These are phyloP conservation scores for Tromatobia lineatoria DNA, from an alignment of 2,888 invertebrate genomes.

Conservation along the genomic window DNA sequence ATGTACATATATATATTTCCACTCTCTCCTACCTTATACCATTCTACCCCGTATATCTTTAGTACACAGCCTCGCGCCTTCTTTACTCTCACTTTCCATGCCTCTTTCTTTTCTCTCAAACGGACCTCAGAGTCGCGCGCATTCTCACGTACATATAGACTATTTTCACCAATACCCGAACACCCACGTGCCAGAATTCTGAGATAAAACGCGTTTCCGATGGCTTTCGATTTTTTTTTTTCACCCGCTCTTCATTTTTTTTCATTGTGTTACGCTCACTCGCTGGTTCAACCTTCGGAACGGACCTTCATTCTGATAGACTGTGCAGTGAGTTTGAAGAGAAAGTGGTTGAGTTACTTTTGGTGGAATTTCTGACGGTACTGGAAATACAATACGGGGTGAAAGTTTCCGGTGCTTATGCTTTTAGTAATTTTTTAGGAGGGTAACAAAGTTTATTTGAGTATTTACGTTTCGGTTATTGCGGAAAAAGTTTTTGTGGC, in stretches of 20 bases:
- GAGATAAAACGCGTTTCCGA: constrained; percentile 50
- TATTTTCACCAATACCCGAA: constrained; percentile 72
- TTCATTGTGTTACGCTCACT: constrained; percentile 17
- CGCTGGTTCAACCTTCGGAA: constrained; percentile 7
- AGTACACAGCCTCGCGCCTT: constrained; percentile 37
- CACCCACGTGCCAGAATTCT: constrained; percentile 54
- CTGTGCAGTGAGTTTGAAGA: not conserved
- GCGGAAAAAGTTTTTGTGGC: constrained; percentile 30
- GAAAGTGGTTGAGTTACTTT: not conserved
- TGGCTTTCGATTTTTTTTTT: constrained; percentile 78
- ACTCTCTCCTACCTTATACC: not conserved
- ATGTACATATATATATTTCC: not conserved
- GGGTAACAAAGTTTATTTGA: not conserved
- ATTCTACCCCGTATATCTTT: constrained; percentile 32
- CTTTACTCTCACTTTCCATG: constrained; percentile 64
- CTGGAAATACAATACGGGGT: not conserved
- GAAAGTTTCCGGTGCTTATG: not conserved
- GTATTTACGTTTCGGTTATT: constrained; percentile 12
- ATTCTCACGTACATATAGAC: constrained; percentile 27
- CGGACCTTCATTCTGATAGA: not conserved
- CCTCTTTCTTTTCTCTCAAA: constrained; percentile 41
- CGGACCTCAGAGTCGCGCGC: constrained; percentile 54
- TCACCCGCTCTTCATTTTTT: constrained; percentile 31
- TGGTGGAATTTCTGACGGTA: not conserved
- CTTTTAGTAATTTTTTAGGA: constrained; percentile 23